These are phyloP conservation scores for Ischnus inquisitorius DNA, from an alignment of 2,888 invertebrate genomes.

Conservation along the genomic window DNA sequence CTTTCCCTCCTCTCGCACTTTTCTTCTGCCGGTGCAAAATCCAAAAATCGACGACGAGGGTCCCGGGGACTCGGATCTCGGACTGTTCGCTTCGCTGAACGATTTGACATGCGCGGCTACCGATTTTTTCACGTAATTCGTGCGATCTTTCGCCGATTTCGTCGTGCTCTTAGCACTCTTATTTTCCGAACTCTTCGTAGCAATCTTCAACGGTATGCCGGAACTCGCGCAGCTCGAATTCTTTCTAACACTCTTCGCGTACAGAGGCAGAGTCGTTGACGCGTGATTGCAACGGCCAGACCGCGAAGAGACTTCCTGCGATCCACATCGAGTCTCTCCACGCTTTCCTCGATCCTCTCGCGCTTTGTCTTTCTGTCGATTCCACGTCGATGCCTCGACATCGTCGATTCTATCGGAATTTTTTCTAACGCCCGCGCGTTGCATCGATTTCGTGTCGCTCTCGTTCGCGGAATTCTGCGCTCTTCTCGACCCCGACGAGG, in stretches of 20 bases:
- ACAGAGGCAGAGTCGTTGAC: conserved; percentile 79
- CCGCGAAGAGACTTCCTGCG: conserved; percentile 53
- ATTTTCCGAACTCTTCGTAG: conserved; percentile 60
- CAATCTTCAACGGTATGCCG: conserved; percentile 74
- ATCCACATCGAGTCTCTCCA: conserved; percentile 38
- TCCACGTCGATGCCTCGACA: conserved; percentile 28
- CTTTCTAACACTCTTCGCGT: conserved; percentile 77
- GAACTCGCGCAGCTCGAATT: conserved; percentile 71
- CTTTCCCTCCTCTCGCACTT: conserved; percentile 66
- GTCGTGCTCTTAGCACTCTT: conserved; percentile 56
- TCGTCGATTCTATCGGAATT: conserved; percentile 3
- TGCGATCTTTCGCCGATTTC: conserved; percentile 76
- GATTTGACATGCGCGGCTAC: conserved; percentile 72
- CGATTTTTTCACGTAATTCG: conserved; percentile 76
- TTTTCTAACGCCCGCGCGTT: conserved; percentile 32
- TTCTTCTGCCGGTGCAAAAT: conserved; percentile 81
- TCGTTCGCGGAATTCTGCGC: conserved; percentile 27
- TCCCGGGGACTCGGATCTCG: conserved; percentile 73
- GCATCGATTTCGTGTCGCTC: conserved; percentile 46
- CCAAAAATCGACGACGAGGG: conserved; percentile 81
- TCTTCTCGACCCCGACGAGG: conserved; percentile 5
- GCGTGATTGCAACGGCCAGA: conserved; percentile 55
- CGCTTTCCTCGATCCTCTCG: conserved; percentile 55
- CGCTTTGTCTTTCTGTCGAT: conserved; percentile 50
- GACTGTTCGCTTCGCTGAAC: conserved; percentile 74